Evolutionary conservation across 2,888 invertebrate genomes (phyloP), one percentile per base, ranked within the genome.

Genomic region (Tenthredo notha): DNA sequence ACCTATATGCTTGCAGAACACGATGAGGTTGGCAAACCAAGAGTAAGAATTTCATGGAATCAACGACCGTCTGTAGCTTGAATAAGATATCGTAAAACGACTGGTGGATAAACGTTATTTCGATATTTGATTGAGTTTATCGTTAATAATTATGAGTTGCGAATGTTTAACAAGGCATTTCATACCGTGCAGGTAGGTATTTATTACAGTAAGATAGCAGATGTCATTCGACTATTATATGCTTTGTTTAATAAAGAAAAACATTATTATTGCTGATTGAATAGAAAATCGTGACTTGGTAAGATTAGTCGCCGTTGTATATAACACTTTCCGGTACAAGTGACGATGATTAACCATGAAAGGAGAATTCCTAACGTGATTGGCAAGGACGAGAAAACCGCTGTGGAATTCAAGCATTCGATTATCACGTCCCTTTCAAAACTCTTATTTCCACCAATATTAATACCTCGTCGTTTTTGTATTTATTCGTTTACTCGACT

Each of bases 281-380:
- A 77, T 77, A 21, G 29, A 54, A 15, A 77, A 77, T 77, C 77
- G 50, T 77, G 77, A 77, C 77, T 15, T 54, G 33, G 50, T 33
- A 77, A 33, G 15, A 77, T 77, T 54, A 33, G 15, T 50, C 33
- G 29, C 1, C 25, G 33, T 77, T 29, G 54, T 9, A 29, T 50
- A 54, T 15, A 50, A 33, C n/a, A 21, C 33, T 61, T 80, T 80
- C 33, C 61, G 61, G 40, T 58, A 80, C 33, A 61, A 80, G 40
- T 80, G 61, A 37, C 61, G 61, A 40, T 80, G 80, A 80, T 80
- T 21, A 80, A 80, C 61, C 80, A 40, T 40, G 80, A 40, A 80
- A 58, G 25, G 40, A 58, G 61, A 61, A 80, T 80, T 80, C 40
- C 25, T 61, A 40, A 37, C n/a, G n/a, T 21, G 61, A 61, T 80